Percentiles rank a stretch among this genome's conserved stretches.
Conservation (phyloP, 2,113 vertebrate genomes). For the Callipepla squamata region DNA sequence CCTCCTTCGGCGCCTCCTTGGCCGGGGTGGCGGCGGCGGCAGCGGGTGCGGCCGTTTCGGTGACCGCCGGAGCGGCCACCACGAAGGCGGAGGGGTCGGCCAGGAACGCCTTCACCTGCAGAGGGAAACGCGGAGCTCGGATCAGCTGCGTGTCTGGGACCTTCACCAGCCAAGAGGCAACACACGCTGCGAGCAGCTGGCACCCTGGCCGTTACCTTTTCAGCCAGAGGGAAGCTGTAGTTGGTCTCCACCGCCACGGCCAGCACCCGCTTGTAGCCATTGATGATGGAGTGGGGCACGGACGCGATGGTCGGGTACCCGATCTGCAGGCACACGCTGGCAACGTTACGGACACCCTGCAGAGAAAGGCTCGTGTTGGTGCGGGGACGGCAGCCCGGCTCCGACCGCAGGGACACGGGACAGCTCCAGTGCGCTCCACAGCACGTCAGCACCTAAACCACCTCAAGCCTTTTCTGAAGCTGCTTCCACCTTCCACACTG, state of each 20-base stretch:
- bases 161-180: no score
- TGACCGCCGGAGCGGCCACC: conserved; percentile 76
- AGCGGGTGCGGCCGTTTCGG: conserved; percentile 63
- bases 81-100: conserved; percentile 94
- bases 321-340: conserved; percentile 95
- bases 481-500: not conserved
- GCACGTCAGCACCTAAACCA: not conserved
- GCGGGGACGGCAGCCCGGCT: not conserved
- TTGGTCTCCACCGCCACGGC: conserved; percentile 94
- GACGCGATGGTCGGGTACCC: conserved; percentile 98
- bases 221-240: conserved; percentile 95
- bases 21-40: conserved; percentile 78
- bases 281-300: conserved; percentile 93
- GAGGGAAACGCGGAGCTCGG: not conserved
- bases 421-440: not conserved
- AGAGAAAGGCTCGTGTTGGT: rapidly evolving
- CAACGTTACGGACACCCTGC: conserved; percentile 96
- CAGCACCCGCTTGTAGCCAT: conserved; percentile 94
- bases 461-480: not conserved
- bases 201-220: conserved; percentile 84
- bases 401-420: rapidly evolving
- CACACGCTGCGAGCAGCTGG: no score
- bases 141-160: not conserved
- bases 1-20: conserved; percentile 86
- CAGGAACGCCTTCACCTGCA: conserved; percentile 92